These are phyloP conservation scores for Bembecia ichneumoniformis DNA, from an alignment of 2,888 invertebrate species.

Conservation along the genomic window DNA sequence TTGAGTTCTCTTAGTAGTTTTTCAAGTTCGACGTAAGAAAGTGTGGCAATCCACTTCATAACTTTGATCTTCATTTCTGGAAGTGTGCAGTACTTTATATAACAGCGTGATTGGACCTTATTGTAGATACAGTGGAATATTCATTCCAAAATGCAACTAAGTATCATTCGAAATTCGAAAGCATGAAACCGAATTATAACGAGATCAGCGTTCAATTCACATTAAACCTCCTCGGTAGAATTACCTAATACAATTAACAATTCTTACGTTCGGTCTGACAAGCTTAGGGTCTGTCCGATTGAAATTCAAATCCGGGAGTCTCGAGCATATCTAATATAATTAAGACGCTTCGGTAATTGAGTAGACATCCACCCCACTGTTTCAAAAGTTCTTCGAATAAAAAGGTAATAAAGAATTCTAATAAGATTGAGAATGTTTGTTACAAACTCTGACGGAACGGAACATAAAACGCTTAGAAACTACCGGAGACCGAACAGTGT, in stretches of 20 bases:
- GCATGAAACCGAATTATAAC: conserved; percentile 13
- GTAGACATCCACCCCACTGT: conserved; percentile 45
- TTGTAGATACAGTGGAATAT: no score
- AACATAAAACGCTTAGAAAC: no score
- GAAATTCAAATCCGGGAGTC: conserved; percentile 62
- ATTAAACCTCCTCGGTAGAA: conserved; percentile 41
- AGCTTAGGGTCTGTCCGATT: conserved; percentile 43
- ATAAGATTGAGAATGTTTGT: not conserved
- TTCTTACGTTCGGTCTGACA: conserved; percentile 42
- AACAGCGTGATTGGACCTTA: no score
- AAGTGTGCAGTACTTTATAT: no score
- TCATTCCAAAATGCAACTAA: no score
- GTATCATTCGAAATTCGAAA: not conserved
- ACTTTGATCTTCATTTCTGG: no score
- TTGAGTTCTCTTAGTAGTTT: no score
- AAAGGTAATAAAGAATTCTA: not conserved
- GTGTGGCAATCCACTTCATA: no score
- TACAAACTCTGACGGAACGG: not conserved
- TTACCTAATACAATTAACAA: conserved; percentile 56
- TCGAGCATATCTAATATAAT: conserved; percentile 60
- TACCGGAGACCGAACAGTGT: no score
- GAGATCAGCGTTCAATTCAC: conserved; percentile 39
- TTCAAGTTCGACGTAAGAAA: no score
- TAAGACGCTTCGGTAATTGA: conserved; percentile 57
- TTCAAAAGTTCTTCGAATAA: conserved; percentile 20